Evolutionary conservation across 2,888 invertebrate genomes (phyloP).

Genomic region (Lasioglossum marginatum): DNA sequence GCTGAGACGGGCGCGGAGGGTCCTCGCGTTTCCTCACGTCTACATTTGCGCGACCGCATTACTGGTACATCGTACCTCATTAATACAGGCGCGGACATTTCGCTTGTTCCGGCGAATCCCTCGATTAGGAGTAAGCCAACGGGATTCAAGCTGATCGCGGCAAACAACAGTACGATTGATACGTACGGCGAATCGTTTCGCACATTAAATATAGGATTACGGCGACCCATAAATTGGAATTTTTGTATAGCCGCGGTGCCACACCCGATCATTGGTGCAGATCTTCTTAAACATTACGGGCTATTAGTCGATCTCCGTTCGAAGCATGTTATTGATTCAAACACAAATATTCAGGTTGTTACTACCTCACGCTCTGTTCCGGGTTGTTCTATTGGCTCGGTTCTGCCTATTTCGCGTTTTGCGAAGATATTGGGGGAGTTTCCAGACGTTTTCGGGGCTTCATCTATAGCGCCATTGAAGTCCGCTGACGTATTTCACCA

Average conservation of each 20-base stretch:
- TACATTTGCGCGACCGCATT: too few species aligned
- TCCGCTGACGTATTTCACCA: too few species aligned
- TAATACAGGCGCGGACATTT: too few species aligned
- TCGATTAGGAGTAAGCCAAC: too few species aligned
- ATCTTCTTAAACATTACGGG: neutral
- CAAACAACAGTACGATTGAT: neutral
- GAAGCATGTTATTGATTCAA: accelerated
- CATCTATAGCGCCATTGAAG: too few species aligned
- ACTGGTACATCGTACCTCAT: too few species aligned
- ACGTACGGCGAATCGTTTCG: neutral
- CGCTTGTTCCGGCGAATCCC: too few species aligned
- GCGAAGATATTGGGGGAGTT: neutral
- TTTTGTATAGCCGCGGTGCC: neutral
- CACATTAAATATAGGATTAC: neutral
- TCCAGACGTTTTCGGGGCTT: too few species aligned
- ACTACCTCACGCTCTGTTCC: neutral
- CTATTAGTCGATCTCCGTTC: neutral
- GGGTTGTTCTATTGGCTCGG: neutral
- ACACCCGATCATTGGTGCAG: neutral
- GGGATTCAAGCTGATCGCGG: too few species aligned
- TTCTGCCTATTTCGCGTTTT: neutral
- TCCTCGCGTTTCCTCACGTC: accelerated
- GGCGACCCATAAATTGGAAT: neutral
- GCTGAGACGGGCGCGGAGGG: too few species aligned
- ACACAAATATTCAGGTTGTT: neutral